Conservation (phyloP, 2,888 invertebrate species). For the Heliconius hortense region DNA sequence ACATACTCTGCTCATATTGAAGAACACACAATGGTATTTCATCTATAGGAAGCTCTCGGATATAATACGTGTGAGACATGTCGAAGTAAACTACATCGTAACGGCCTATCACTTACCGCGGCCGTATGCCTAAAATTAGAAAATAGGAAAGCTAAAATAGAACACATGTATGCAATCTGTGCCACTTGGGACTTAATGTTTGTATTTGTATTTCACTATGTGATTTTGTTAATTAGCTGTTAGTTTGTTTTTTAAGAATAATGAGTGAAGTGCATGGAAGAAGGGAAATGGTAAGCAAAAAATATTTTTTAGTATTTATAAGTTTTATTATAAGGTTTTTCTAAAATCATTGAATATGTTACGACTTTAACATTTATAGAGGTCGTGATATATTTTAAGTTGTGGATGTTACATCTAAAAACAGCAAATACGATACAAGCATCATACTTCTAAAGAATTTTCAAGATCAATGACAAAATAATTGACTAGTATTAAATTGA, state of each 20-base stretch:
- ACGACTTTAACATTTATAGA: slow-evolving; percentile 8
- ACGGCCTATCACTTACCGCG: slow-evolving; percentile 54
- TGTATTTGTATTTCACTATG: slow-evolving; percentile 30
- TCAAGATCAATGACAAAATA: neutral
- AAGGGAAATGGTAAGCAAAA: slow-evolving; percentile 28
- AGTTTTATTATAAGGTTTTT: neutral
- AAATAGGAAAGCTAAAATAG: slow-evolving; percentile 71
- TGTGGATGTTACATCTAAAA: neutral
- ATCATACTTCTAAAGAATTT: neutral
- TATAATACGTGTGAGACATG: slow-evolving; percentile 67
- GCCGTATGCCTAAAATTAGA: slow-evolving; percentile 68
- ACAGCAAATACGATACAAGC: neutral
- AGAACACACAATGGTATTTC: slow-evolving; percentile 80
- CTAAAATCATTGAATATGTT: neutral
- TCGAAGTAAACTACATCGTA: slow-evolving; percentile 45
- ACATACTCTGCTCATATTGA: slow-evolving; percentile 67
- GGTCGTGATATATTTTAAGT: neutral
- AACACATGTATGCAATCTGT: slow-evolving; percentile 50
- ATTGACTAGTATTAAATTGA: neutral
- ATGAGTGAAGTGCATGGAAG: slow-evolving; percentile 9
- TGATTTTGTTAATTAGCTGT: slow-evolving; percentile 20
- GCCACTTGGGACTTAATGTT: slow-evolving; percentile 27
- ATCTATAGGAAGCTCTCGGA: slow-evolving; percentile 67
- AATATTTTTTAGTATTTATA: neutral
- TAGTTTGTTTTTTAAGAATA: slow-evolving; percentile 15